These are phyloP conservation scores for Centrocercus urophasianus DNA, from an alignment of 2,113 vertebrate genomes.

Conservation along the genomic window DNA sequence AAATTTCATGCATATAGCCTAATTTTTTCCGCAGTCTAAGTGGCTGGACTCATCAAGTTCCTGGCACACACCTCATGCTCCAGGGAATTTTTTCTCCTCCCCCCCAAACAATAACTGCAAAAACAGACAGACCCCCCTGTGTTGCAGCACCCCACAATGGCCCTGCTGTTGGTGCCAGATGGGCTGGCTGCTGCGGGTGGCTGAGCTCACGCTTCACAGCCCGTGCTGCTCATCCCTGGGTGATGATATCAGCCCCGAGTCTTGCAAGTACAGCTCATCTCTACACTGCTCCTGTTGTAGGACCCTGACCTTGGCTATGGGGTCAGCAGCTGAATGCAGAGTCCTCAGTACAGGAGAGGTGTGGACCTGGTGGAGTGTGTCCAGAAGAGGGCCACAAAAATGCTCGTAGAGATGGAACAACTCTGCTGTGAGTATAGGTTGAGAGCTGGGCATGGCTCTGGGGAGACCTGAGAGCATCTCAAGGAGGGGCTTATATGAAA, in stretches of 20 bases:
- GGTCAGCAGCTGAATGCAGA: background rate
- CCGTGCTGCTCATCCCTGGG: conserved; percentile 45
- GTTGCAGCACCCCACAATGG: conserved; percentile 66
- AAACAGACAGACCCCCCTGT: conserved; percentile 17
- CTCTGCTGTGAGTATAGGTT: too few species aligned
- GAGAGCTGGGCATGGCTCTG: too few species aligned
- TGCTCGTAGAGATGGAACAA: too few species aligned
- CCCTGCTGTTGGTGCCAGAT: conserved; percentile 7
- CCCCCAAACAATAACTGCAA: background rate
- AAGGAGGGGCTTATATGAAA: too few species aligned
- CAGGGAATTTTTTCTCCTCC: conserved; percentile 1
- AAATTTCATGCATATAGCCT: background rate
- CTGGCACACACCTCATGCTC: background rate
- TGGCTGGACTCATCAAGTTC: conserved; percentile 9
- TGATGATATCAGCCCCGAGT: conserved; percentile 78
- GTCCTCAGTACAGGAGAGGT: too few species aligned
- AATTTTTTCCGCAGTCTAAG: background rate
- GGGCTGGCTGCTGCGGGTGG: background rate
- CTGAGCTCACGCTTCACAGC: conserved; percentile 67
- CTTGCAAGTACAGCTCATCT: conserved; percentile 71
- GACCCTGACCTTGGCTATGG: background rate
- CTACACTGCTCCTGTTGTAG: conserved; percentile 76
- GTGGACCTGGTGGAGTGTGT: too few species aligned
- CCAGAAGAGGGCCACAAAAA: too few species aligned
- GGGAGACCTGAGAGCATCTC: too few species aligned